Base-by-base conservation (phyloP, 2,888 invertebrate species). In the Dryobotodes eremita region DNA sequence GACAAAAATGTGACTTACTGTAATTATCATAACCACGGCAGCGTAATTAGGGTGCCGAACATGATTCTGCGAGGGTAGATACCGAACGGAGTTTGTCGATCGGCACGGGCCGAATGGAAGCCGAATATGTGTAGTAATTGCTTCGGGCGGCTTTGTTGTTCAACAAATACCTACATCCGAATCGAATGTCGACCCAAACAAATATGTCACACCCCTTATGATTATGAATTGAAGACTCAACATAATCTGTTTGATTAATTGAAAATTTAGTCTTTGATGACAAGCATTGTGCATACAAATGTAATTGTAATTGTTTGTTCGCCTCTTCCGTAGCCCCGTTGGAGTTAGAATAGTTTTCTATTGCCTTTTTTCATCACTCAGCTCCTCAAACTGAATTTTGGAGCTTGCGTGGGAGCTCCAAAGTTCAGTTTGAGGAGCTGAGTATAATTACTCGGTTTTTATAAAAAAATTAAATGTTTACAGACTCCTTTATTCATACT, bases 391-490 rank as follows among this genome's bases (percentile, higher is more conserved):
- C n/a, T n/a, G n/a, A n/a, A n/a, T n/a, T n/a, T n/a, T n/a, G n/a
- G n/a, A n/a, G n/a, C n/a, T n/a, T n/a, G n/a, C n/a, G n/a, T n/a
- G n/a, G n/a, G n/a, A 50, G 15, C 26, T 46, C 1, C 0, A 70
- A 80, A 69, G 69, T 26, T 64, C 64, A 80, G 59, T 57, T 46
- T 64, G 15, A 8, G 73, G 57, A 57, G 42, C 42, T 31, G 20
- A 57, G 50, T 42, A 36, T 2, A 6, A 2, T 20, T 48, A 64
- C 20, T 46, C n/a, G 48, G 57, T 77, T 50, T 66, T 15, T 42
- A n/a, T 76, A 7, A 46, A 31, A 61, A 31, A 15, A n/a, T 4
- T 8, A 70, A 26, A 73, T 46, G 26, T 73, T 26, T 48, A 31
- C 31, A 57, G 0, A 20, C 17, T 31, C 13, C 6, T 46, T 1